These are phyloP conservation scores for Heliconius nattereri DNA, from an alignment of 1,140 invertebrate genomes.

Conservation along the genomic window DNA sequence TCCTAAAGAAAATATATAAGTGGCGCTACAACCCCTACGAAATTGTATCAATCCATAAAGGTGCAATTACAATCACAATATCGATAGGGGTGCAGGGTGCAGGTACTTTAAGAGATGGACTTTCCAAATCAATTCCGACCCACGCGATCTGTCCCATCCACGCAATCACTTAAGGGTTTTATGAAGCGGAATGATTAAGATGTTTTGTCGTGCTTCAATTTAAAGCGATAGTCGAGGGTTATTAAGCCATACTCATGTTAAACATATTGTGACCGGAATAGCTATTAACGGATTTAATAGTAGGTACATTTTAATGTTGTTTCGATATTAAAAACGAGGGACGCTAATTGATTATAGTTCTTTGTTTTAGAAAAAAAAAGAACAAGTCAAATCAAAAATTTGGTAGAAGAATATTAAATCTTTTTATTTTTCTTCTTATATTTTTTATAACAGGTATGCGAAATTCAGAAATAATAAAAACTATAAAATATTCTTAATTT, in stretches of 20 bases:
- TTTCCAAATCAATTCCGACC: conserved; percentile 72
- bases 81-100: conserved; percentile 47
- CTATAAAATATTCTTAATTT: too few relatives aligned
- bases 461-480: too few relatives aligned
- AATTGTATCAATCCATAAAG: conserved; percentile 44
- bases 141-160: conserved; percentile 70
- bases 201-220: conserved; percentile 72
- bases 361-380: background rate
- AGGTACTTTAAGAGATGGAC: conserved; percentile 68
- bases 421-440: too few relatives aligned
- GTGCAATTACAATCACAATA: conserved; percentile 50
- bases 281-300: conserved; percentile 72
- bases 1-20: conserved; percentile 10
- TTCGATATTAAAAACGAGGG: background rate
- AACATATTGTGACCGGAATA: conserved; percentile 77
- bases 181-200: conserved; percentile 80
- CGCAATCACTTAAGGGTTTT: conserved; percentile 79
- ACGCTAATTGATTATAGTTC: background rate
- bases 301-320: background rate
- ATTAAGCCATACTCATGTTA: conserved; percentile 57
- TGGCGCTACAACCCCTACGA: conserved; percentile 35
- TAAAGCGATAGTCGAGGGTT: conserved; percentile 60
- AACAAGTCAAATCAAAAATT: too few relatives aligned
- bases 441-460: too few relatives aligned
- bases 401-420: too few relatives aligned